A percentile compares a stretch with the other conserved stretches of the same genome.
Evolutionary conservation across 2,113 vertebrate genomes (phyloP).

Genomic region (Peromyscus leucopus): DNA sequence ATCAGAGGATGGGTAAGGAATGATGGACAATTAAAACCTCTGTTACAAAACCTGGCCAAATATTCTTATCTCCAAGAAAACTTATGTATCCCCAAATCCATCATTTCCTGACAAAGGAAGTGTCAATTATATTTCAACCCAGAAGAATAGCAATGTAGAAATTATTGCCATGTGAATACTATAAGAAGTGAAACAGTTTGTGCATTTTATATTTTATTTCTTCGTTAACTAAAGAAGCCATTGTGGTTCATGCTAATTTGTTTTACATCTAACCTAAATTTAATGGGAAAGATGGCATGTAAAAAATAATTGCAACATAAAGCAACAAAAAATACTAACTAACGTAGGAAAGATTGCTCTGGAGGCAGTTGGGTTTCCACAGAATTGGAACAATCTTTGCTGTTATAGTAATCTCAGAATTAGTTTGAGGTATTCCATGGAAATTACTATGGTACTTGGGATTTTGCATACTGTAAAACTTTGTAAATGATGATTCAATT

Average conservation of each 20-base stretch:
- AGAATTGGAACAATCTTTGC: slow-evolving; percentile 51
- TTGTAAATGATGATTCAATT: slow-evolving; percentile 21
- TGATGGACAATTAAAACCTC: background rate
- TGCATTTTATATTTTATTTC: background rate
- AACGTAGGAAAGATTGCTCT: slow-evolving; percentile 2
- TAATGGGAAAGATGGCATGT: background rate
- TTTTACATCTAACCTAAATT: background rate
- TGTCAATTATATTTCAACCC: background rate
- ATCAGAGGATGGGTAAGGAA: background rate
- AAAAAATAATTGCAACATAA: slow-evolving; percentile 45
- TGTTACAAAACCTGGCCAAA: background rate
- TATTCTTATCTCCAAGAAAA: background rate
- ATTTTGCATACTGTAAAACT: slow-evolving; percentile 53
- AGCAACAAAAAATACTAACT: slow-evolving; percentile 48
- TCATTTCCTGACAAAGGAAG: background rate
- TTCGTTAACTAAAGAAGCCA: background rate
- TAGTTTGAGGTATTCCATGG: background rate
- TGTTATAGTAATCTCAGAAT: slow-evolving; percentile 21
- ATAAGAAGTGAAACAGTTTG: background rate
- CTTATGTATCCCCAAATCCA: background rate
- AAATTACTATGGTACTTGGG: slow-evolving; percentile 49
- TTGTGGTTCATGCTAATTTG: background rate
- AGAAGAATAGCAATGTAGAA: background rate
- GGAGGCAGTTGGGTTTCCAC: slow-evolving; percentile 29
- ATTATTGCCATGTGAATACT: background rate